Evolutionary conservation across 35 echinoderm and acorn worm genomes (phyloP), one percentile per base, ranked within the genome.

Genomic region (Lytechinus pictus): DNA sequence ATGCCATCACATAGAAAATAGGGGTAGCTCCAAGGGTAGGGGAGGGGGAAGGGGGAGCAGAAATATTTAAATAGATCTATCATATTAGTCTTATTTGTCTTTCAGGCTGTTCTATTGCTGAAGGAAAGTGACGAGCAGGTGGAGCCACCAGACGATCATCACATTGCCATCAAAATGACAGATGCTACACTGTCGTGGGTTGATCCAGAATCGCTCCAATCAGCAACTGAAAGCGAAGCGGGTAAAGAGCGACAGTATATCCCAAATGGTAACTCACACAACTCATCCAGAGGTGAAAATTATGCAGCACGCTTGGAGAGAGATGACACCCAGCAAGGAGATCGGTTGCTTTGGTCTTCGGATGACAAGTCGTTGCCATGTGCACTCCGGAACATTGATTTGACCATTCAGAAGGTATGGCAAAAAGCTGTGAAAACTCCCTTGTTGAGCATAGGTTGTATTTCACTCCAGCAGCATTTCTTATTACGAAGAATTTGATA

Each of bases 401-500:
- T 97, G 1, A 53, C 55, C 29, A 94, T 96, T 11, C 61, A 89
- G 92, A 97, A 97, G 97, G 97, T 97, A 94, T 71, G 86, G 52
- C 7, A 27, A 52, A n/a, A 94, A 71, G 4, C 8, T 24, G 19
- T 14, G 0, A n/a, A 79, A 79, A 79, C 8, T 58, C n/a, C 66
- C 3, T 79, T 79, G 16, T 16, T 7, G n/a, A 71, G 21, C n/a
- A 79, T 5, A 44, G 2, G 33, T 44, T 44, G 0, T 2, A 44
- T 44, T 44, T 2, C 0, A 44, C 33, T 44, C 2, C 2, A 1
- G 33, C 33, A 44, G 33, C 33, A 44, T 44, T n/a, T 44, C 33
- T 44, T 44, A 2, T 44, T 44, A 2, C 33, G 2, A 44, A 2
- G 33, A 2, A 44, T 44, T 44, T 44, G 33, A 44, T 1, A 44